A percentile compares a stretch with the other conserved stretches of the same genome.
phyloP scores from a whole-genome alignment of 1,140 invertebrate genomes.

The Pseudomyrmex dendroicus region DNA sequence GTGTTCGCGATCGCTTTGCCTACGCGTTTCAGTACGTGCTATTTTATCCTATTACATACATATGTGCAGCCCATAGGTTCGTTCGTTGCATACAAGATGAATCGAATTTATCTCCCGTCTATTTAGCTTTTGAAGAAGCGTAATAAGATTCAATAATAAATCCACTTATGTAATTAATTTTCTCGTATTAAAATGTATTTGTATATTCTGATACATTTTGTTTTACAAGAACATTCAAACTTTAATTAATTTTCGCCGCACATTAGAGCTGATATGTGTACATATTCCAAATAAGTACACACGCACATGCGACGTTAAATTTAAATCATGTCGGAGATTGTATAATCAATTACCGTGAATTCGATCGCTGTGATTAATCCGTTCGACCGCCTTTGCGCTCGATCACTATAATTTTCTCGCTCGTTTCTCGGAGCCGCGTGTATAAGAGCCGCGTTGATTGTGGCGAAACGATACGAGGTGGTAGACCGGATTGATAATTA shows the following conservation, averaged over 20 bases:
- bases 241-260: neutral
- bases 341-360: slow-evolving; percentile 52
- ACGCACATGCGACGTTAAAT: neutral
- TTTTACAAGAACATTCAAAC: neutral
- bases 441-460: slow-evolving; percentile 28
- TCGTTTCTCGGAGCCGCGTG: slow-evolving; percentile 4
- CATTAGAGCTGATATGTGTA: neutral
- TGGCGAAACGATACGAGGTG: slow-evolving; percentile 39
- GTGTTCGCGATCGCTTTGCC: slow-evolving; percentile 38
- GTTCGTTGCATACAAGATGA: neutral
- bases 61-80: neutral
- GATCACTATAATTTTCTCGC: slow-evolving; percentile 71
- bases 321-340: slow-evolving; percentile 34
- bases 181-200: neutral
- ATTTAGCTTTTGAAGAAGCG: neutral
- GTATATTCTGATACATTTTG: no score
- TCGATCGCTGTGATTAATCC: slow-evolving; percentile 64
- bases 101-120: neutral
- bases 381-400: slow-evolving; percentile 57
- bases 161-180: slow-evolving; percentile 8
- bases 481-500: slow-evolving; percentile 66
- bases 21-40: slow-evolving; percentile 12
- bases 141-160: neutral
- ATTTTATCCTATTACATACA: slow-evolving; percentile 43
- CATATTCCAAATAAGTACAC: neutral